phyloP scores from a whole-genome alignment of 2,888 invertebrate genomes.

The Dinocampus coccinellae region DNA sequence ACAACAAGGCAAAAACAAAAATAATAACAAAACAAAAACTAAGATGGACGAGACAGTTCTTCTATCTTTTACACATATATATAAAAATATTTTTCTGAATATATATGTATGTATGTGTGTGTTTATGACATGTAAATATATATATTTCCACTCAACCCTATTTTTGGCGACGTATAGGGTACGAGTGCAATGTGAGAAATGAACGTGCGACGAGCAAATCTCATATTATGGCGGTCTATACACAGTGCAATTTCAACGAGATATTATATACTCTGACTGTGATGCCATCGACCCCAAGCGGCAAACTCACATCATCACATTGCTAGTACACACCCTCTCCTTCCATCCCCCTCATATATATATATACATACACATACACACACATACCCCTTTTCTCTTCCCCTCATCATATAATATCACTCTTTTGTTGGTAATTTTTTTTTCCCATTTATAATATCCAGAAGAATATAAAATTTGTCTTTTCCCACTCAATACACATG shows the following conservation, averaged over 20 bases:
- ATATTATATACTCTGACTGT: background rate
- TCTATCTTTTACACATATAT: background rate
- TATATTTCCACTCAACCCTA: background rate
- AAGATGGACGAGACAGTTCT: background rate
- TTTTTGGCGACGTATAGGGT: background rate
- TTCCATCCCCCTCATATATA: too few species aligned
- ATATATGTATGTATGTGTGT: background rate
- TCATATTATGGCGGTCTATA: background rate
- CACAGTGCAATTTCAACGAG: background rate
- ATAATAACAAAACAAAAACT: background rate
- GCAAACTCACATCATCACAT: background rate
- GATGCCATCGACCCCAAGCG: background rate
- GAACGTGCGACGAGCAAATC: background rate
- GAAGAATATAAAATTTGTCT: too few species aligned
- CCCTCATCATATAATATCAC: too few species aligned
- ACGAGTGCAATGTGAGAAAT: background rate
- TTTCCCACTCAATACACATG: too few species aligned
- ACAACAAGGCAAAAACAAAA: background rate
- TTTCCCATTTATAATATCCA: too few species aligned
- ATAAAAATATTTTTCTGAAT: too few species aligned
- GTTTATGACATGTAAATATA: background rate
- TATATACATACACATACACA: too few species aligned
- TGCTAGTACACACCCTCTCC: background rate
- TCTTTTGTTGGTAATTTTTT: too few species aligned
- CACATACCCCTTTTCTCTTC: too few species aligned